phyloP scores from a whole-genome alignment of 2,888 invertebrate species.

The Syrista parreyssii region DNA sequence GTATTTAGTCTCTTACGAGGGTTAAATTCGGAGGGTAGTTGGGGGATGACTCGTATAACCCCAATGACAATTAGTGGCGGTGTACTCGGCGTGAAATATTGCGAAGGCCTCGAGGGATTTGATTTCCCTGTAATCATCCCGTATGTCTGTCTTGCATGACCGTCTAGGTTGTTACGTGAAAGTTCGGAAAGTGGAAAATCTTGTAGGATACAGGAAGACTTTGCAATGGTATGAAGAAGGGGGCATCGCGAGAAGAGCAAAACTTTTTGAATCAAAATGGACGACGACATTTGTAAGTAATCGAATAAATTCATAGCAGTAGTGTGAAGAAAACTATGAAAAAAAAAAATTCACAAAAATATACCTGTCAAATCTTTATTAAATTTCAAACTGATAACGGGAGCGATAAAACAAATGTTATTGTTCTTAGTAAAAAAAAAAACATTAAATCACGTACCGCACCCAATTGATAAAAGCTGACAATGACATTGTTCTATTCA shows the following conservation, averaged over 20 bases:
- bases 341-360: background rate
- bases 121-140: background rate
- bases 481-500: background rate
- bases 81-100: background rate
- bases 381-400: background rate
- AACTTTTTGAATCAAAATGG: constrained; percentile 34
- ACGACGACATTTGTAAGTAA: constrained; percentile 50
- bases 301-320: constrained; percentile 7
- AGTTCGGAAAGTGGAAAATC: constrained; percentile 9
- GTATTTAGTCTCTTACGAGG: background rate
- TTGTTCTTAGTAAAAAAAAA: background rate
- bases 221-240: background rate
- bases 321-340: background rate
- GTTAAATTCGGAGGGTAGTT: background rate
- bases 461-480: background rate
- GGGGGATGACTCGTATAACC: background rate
- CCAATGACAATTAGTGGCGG: background rate
- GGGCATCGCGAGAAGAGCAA: constrained; percentile 8
- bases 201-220: background rate
- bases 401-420: background rate
- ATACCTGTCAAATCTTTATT: background rate
- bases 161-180: background rate
- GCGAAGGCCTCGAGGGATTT: background rate
- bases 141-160: background rate
- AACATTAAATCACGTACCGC: background rate